Evolutionary conservation across 2,888 invertebrate species (phyloP).

Genomic region (Meteorus cinctellus): DNA sequence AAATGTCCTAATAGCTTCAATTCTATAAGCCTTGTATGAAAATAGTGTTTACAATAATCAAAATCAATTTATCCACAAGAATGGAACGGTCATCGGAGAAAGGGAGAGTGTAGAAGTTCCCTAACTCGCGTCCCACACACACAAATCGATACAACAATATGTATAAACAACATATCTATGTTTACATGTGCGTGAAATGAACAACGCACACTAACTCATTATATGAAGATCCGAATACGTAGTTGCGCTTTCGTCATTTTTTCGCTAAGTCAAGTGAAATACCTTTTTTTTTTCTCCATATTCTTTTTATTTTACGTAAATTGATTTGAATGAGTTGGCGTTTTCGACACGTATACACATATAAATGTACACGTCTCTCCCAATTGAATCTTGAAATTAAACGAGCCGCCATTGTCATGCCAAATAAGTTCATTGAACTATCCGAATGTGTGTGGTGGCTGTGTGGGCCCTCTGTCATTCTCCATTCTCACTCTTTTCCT

Average conservation of each 20-base stretch:
- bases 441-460: slow-evolving; percentile 13
- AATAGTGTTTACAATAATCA: background rate
- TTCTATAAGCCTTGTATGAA: background rate
- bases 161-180: background rate
- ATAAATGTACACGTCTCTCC: slow-evolving; percentile 38
- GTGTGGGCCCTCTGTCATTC: slow-evolving; percentile 1
- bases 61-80: background rate
- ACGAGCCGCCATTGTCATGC: slow-evolving; percentile 28
- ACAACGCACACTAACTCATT: background rate
- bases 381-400: slow-evolving; percentile 45
- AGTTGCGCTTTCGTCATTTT: background rate
- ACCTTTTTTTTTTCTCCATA: background rate
- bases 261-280: background rate
- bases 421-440: slow-evolving; percentile 53
- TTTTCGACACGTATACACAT: slow-evolving; percentile 2
- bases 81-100: background rate
- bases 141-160: slow-evolving; percentile 22
- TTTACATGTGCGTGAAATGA: background rate
- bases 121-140: background rate
- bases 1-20: background rate
- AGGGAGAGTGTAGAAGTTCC: background rate
- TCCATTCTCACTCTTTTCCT: background rate
- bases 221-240: background rate
- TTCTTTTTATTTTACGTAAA: background rate
- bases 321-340: slow-evolving; percentile 16